phyloP scores from a whole-genome alignment of 2,113 vertebrate species.

The Marmota monax region DNA sequence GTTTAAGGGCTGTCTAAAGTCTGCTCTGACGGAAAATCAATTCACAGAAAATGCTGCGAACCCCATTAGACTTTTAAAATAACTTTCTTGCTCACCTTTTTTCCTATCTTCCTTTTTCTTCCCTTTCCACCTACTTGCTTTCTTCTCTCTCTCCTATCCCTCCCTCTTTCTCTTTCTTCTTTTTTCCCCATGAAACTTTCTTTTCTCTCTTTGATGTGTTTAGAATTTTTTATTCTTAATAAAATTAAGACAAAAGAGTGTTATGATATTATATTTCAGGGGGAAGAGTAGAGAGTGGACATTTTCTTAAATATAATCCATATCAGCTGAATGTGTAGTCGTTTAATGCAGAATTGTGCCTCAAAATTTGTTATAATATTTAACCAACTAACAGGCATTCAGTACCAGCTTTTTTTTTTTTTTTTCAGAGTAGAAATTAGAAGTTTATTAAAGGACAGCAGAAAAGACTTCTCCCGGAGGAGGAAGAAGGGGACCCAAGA shows the following conservation, averaged over 20 bases:
- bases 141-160: neutral
- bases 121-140: neutral
- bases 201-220: neutral
- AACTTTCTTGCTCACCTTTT: neutral
- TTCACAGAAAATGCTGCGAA: slow-evolving; percentile 22
- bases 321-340: neutral
- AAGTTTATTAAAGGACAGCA: no score
- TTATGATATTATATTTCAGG: neutral
- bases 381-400: neutral
- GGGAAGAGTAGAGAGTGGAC: neutral
- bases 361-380: slow-evolving; percentile 24
- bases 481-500: no score
- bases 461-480: no score
- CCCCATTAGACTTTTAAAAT: slow-evolving; percentile 18
- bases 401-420: neutral
- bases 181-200: neutral
- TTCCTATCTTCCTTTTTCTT: neutral
- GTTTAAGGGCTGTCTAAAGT: slow-evolving; percentile 41
- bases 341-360: neutral
- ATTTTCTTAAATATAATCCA: neutral
- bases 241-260: neutral
- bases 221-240: neutral
- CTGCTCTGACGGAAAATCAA: slow-evolving; percentile 36
- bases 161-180: fast-evolving
- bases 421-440: no score